Evolutionary conservation across 1,140 invertebrate species (phyloP), one percentile per base, ranked within the genome.

Genomic region (Geopemphigus sp.): DNA sequence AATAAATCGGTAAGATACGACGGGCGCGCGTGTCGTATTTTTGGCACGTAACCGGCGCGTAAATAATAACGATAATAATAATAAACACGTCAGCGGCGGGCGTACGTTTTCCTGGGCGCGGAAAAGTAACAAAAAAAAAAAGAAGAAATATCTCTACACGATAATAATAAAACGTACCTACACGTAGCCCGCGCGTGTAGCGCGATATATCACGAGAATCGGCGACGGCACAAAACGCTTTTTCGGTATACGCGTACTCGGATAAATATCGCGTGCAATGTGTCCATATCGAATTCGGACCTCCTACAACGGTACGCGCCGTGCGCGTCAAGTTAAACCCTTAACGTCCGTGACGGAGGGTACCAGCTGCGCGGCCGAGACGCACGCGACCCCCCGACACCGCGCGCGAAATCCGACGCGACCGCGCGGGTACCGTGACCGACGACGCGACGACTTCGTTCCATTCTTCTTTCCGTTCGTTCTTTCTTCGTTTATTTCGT

Each of bases 321-420:
- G 39, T 45, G 39, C n/a, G 66, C 45, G 68, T 19, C 32, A 45
- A 59, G 74, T 63, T 78, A 78, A 78, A 78, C 74, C 74, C 74
- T 78, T 78, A 78, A 78, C 74, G 74, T 78, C 74, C 74, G 74
- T 78, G 74, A 78, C 74, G n/a, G 15, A 63, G 74, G 74, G 74
- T 78, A 78, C 74, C 74, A 63, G 73, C 54, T 54, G 26, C 57
- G 29, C 12, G 53, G 11, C 54, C 74, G n/a, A 61, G 74, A 78
- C 8, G 39, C 73, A 76, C 73, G 73, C 73, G 73, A 76, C 73
- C 73, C 73, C 73, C 54, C 73, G 29, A 59, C 56, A 59, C 10
- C n/a, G 29, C 68, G 50, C 68, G 68, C 47, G 57, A 76, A 76
- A 76, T 76, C 54, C 45, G 22, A 22, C 64, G 64, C 29, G n/a